Conservation (phyloP, 37 sponge, comb jelly and placozoan species). For the Ephydatia muelleri region DNA sequence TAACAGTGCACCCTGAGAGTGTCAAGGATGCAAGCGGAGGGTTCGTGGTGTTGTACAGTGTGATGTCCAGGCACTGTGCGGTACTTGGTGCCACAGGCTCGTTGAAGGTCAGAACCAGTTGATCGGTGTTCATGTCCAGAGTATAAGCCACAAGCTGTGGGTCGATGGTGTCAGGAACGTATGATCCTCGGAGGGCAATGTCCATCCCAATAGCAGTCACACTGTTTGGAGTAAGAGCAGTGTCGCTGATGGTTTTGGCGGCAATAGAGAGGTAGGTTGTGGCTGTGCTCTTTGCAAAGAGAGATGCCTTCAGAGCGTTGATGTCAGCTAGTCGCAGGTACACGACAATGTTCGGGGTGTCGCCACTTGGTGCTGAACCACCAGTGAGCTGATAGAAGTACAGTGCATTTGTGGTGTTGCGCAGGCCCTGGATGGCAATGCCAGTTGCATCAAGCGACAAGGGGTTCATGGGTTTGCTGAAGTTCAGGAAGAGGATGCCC, state of each 20-base stretch:
- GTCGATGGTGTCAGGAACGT: slow-evolving; percentile 50
- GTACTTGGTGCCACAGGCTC: slow-evolving; percentile 67
- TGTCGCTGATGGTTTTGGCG: slow-evolving; percentile 71
- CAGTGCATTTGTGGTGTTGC: slow-evolving; percentile 44
- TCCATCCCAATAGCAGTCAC: slow-evolving; percentile 49
- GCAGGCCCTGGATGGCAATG: slow-evolving; percentile 68
- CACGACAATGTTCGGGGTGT: slow-evolving; percentile 55
- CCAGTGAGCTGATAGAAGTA: slow-evolving; percentile 48
- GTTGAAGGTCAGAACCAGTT: slow-evolving; percentile 77
- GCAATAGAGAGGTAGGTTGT: slow-evolving; percentile 71
- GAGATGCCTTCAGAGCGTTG: slow-evolving; percentile 69
- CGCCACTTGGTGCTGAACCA: slow-evolving; percentile 41
- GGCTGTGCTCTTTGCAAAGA: slow-evolving; percentile 75
- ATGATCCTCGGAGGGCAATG: slow-evolving; percentile 41
- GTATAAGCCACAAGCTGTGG: slow-evolving; percentile 63
- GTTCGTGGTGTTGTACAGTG: slow-evolving; percentile 51
- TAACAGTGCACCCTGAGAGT: slow-evolving; percentile 65
- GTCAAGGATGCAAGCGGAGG: slow-evolving; percentile 12
- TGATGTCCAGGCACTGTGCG: slow-evolving; percentile 65
- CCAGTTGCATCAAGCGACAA: slow-evolving; percentile 70
- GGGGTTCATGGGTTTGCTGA: slow-evolving; percentile 85
- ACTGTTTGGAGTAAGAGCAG: slow-evolving; percentile 73
- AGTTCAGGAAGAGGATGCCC: slow-evolving; percentile 65
- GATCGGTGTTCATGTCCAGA: slow-evolving; percentile 77
- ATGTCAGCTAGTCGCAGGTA: slow-evolving; percentile 48